Evolutionary conservation across 2,113 vertebrate genomes (phyloP).

Genomic region (Fregata magnificens): DNA sequence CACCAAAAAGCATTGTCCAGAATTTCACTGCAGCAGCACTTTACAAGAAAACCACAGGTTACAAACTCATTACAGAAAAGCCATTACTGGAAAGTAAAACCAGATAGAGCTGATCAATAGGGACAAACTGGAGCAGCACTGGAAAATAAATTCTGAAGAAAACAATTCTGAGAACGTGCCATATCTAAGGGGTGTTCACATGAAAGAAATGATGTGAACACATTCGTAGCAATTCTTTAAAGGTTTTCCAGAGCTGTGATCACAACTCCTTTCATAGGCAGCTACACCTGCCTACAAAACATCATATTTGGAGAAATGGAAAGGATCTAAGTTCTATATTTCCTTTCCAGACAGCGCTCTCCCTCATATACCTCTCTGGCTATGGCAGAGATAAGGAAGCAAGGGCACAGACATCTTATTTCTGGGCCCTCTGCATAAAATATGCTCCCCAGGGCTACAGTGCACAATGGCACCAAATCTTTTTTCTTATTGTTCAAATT

Average conservation of each 20-base stretch:
- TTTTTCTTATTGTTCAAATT: not conserved
- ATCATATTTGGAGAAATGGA: not conserved
- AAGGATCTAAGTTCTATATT: not conserved
- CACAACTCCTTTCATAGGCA: not conserved
- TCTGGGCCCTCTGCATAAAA: not conserved
- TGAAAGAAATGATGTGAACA: not conserved
- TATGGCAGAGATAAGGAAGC: not conserved
- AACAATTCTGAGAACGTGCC: not conserved
- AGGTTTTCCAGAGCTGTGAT: not conserved
- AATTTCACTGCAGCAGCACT: not conserved
- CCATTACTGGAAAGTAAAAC: not conserved
- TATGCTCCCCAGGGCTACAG: not conserved
- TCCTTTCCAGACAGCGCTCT: not conserved
- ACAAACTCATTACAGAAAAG: not conserved
- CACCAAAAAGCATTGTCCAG: not conserved
- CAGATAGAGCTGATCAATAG: not conserved
- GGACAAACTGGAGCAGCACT: not conserved
- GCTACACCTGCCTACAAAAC: not conserved
- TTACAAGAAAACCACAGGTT: not conserved
- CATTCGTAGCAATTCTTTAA: not conserved
- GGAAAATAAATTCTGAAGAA: not conserved
- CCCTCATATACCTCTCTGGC: not conserved
- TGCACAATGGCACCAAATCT: not conserved
- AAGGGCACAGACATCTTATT: not conserved
- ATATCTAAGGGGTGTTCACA: not conserved